These are phyloP conservation scores for Isurus oxyrinchus DNA, from an alignment of 2,113 vertebrate genomes.

Conservation along the genomic window DNA sequence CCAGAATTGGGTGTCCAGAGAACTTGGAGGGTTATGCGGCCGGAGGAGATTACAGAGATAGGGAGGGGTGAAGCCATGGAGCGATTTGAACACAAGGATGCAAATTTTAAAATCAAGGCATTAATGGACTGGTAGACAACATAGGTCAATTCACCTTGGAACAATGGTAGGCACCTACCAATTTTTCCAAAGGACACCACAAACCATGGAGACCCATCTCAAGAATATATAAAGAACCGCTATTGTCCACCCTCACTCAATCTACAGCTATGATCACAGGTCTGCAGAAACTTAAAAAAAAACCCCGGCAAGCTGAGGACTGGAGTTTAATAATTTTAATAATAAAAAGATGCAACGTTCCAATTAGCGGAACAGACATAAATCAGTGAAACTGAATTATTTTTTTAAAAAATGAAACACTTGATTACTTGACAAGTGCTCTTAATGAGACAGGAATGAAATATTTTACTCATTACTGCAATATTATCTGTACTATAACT, in stretches of 20 bases:
- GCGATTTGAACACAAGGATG: background rate
- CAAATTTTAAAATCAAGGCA: background rate
- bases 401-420: background rate
- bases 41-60: too few species aligned
- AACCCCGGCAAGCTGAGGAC: background rate
- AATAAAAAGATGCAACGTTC: background rate
- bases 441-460: slow-evolving; percentile 24
- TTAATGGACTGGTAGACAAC: background rate
- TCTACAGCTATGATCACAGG: background rate
- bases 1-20: background rate
- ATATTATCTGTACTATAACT: background rate
- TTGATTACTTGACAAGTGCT: slow-evolving; percentile 5
- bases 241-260: background rate
- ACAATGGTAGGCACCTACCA: too few species aligned
- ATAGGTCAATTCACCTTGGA: background rate
- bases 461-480: slow-evolving; percentile 13
- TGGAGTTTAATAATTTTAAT: background rate
- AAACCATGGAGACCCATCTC: background rate
- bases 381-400: background rate
- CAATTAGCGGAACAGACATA: background rate
- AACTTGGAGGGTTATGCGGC: background rate
- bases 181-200: background rate
- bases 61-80: background rate
- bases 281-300: background rate
- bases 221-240: background rate